Conservation (phyloP, 2,113 vertebrate genomes). For the Megalops atlanticus region DNA sequence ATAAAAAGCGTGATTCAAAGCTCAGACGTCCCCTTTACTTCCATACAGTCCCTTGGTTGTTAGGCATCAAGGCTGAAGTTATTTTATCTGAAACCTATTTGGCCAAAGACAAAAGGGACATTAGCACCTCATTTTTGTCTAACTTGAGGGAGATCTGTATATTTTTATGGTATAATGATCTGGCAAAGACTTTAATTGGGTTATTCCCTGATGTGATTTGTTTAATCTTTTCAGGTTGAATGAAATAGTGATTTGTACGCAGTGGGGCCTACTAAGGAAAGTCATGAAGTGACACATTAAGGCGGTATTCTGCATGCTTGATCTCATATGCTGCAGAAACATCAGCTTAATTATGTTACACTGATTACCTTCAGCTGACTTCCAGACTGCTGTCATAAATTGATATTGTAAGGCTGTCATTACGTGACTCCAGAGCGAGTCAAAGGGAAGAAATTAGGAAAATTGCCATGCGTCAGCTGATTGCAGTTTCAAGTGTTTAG, state of each 20-base stretch:
- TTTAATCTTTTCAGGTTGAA: constrained; percentile 19
- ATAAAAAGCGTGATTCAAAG: neutral
- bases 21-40: neutral
- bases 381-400: neutral
- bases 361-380: neutral
- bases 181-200: constrained; percentile 19
- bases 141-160: neutral
- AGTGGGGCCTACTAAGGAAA: neutral
- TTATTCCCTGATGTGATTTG: constrained; percentile 7
- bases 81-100: neutral
- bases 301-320: too few relatives aligned
- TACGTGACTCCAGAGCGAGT: neutral
- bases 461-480: neutral
- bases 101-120: neutral
- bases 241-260: neutral
- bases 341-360: neutral
- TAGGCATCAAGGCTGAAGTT: neutral
- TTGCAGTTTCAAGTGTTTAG: neutral
- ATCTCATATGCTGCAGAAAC: neutral
- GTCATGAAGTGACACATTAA: neutral
- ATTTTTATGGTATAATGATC: constrained; percentile 18
- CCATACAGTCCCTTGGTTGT: neutral
- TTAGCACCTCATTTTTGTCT: constrained; percentile 3
- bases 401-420: neutral
- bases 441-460: neutral